Conservation (phyloP, 2,797 vertebrate species). For the Lutjanus argentimaculatus region DNA sequence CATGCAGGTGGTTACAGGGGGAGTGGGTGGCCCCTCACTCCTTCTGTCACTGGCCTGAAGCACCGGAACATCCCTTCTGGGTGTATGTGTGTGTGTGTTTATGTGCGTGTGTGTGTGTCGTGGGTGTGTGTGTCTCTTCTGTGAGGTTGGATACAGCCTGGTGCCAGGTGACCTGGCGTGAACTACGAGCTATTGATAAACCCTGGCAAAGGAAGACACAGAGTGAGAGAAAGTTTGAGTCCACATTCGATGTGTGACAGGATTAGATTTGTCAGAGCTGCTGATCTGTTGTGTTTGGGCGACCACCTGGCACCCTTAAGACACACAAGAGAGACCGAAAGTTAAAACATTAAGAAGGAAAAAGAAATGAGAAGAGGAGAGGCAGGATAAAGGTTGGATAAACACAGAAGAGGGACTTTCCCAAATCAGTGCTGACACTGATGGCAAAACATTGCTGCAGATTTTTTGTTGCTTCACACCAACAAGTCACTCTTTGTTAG, state of each 20-base stretch:
- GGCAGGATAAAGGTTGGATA: conserved; percentile 7
- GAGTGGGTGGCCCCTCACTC: conserved; percentile 70
- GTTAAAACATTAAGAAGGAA: not conserved
- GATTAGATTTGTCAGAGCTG: conserved; percentile 50
- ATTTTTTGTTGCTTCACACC: not conserved
- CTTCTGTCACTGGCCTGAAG: conserved; percentile 77
- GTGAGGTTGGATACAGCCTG: conserved; percentile 34
- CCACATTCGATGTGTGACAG: conserved; percentile 55
- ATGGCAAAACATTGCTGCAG: conserved; percentile 2
- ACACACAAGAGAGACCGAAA: conserved; percentile 29
- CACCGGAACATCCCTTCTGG: conserved; percentile 67
- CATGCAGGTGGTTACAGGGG: conserved; percentile 58
- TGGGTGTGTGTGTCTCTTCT: not conserved
- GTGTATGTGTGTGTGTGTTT: conserved; percentile 23
- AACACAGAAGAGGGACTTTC: conserved; percentile 7
- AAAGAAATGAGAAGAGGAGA: not conserved
- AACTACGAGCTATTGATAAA: conserved; percentile 79
- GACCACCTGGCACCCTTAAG: conserved; percentile 48
- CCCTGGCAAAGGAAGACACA: conserved; percentile 52
- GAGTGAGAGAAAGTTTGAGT: conserved; percentile 33
- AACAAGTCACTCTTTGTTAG: not conserved
- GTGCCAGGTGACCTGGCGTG: conserved; percentile 64
- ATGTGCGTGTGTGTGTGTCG: conserved; percentile 18
- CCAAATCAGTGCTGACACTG: not conserved
- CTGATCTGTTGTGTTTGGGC: conserved; percentile 52